Evolutionary conservation across 2,888 invertebrate genomes (phyloP), one percentile per base, ranked within the genome.

Genomic region (Hecatera dysodea): DNA sequence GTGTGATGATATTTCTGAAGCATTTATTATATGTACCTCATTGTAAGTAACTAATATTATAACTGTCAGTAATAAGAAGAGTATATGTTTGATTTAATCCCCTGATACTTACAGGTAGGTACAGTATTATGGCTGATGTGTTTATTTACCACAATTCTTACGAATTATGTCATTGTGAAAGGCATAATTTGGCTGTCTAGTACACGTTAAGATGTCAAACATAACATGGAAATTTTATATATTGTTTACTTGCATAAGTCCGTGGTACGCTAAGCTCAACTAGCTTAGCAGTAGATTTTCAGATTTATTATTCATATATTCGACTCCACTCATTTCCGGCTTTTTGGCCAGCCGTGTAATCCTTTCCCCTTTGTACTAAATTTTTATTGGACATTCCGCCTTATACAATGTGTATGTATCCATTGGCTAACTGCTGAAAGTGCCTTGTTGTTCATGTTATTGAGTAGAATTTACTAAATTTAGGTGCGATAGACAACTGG

Each of bases 381-480:
- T 27, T 46, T 65, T 66, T 44, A 75, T 75, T 66, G 44, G 29
- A 57, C 27, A 44, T 36, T 50, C 22, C 5, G 12, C 33, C 19
- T 29, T 52, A 27, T 44, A 57, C 27, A 50, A 39, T 65, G 12
- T 56, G n/a, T 22, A 74, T 9, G 22, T 24, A 19, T 24, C n/a
- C 36, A 44, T 22, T 19, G 33, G 15, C 42, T 66, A 24, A 64
- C 65, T n/a, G n/a, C 11, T 29, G 33, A 42, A 55, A 65, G 19
- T 75, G 24, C 46, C 55, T 55, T 64, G 42, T 74, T 64, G 42
- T 74, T 74, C 46, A 74, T 64, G 46, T n/a, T 55, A 39, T 24
- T 29, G 44, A 27, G 29, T 29, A 39, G 7, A 42, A 52, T 52
- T 33, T 24, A 42, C 24, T n/a, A 33, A n/a, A 33, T n/a, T 66